These are phyloP conservation scores for Catocala fraxini DNA, from an alignment of 2,888 invertebrate species.

Conservation along the genomic window DNA sequence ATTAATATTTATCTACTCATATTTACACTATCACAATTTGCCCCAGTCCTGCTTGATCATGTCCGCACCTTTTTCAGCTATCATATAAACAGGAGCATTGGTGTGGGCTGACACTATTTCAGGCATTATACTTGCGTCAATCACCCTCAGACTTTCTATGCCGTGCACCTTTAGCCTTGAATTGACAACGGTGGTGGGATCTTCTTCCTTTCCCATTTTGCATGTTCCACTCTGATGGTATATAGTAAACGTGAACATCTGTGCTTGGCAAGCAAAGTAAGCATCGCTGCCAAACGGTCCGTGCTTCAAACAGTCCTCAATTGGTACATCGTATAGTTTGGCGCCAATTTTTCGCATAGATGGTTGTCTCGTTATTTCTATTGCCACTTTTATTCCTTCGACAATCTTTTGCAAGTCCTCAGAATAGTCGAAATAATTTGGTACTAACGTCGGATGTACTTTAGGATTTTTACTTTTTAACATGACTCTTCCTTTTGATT, in stretches of 20 bases:
- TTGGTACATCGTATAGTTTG: constrained; percentile 87
- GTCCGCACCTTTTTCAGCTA: constrained; percentile 93
- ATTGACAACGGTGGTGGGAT: constrained; percentile 89
- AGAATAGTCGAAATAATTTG: constrained; percentile 91
- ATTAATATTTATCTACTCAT: constrained; percentile 3
- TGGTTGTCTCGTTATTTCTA: constrained; percentile 87
- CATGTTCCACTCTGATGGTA: constrained; percentile 91
- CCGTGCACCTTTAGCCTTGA: constrained; percentile 89
- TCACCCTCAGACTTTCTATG: constrained; percentile 90
- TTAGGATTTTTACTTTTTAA: constrained; percentile 91
- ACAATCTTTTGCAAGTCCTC: constrained; percentile 90
- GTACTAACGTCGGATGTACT: constrained; percentile 91
- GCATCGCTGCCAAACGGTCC: constrained; percentile 89
- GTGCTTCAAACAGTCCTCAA: constrained; percentile 87
- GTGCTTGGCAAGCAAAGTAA: constrained; percentile 90
- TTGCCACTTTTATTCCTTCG: constrained; percentile 88
- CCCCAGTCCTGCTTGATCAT: constrained; percentile 89
- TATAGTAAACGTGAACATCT: constrained; percentile 90
- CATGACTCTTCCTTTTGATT: constrained; percentile 90
- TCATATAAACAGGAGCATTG: constrained; percentile 93
- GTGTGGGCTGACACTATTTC: constrained; percentile 92
- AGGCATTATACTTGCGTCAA: constrained; percentile 94
- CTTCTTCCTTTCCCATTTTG: constrained; percentile 88
- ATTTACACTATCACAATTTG: constrained; percentile 43
- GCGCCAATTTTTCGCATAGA: constrained; percentile 88